Percentiles rank a stretch among this genome's conserved stretches.
Evolutionary conservation across 2,888 invertebrate species (phyloP).

Genomic region (Cephalotes varians): DNA sequence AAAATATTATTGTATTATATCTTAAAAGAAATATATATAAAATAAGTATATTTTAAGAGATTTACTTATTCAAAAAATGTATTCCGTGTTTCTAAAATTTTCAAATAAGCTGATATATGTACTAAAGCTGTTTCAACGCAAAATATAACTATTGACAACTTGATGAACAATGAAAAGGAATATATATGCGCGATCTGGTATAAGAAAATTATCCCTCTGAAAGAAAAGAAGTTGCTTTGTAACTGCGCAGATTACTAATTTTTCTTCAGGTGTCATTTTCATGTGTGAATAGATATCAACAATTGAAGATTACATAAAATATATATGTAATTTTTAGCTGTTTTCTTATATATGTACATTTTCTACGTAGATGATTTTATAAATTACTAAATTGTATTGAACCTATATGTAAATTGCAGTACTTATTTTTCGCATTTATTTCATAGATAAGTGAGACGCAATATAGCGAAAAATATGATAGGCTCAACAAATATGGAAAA

Average conservation of each 20-base stretch:
- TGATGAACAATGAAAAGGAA: background rate
- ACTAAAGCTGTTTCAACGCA: background rate
- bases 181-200: background rate
- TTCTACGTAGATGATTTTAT: background rate
- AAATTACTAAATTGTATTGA: background rate
- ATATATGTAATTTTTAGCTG: background rate
- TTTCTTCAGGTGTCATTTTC: background rate
- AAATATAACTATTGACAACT: background rate
- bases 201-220: constrained; percentile 25
- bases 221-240: background rate
- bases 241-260: constrained; percentile 27
- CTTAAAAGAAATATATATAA: background rate
- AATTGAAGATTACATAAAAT: too few relatives aligned
- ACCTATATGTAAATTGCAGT: constrained; percentile 2
- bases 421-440: constrained; percentile 4
- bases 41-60: background rate
- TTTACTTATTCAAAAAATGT: background rate
- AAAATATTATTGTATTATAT: background rate
- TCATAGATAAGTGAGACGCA: background rate
- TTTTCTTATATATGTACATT: background rate
- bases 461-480: background rate
- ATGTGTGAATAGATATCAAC: background rate
- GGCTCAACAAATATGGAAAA: background rate
- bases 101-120: background rate
- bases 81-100: background rate